These are phyloP conservation scores for Strigamia crassipes DNA, from an alignment of 2,888 invertebrate genomes.

Conservation along the genomic window DNA sequence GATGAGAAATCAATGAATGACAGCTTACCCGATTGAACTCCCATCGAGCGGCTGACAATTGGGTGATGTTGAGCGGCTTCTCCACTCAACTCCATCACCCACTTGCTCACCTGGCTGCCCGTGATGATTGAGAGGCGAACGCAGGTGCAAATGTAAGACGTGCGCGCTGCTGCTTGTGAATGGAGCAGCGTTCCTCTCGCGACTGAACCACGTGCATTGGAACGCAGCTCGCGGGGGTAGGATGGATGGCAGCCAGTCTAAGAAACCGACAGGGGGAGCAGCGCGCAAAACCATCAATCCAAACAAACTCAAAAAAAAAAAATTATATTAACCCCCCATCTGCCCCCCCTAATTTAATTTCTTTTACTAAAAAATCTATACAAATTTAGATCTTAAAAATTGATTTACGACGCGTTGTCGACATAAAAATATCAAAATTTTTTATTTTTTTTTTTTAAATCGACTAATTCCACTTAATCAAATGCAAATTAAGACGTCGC, in stretches of 20 bases:
- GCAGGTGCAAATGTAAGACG: background rate
- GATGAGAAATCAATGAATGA: background rate
- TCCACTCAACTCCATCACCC: conserved; percentile 33
- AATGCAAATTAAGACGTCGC: conserved; percentile 3
- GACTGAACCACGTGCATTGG: conserved; percentile 34
- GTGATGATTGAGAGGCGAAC: background rate
- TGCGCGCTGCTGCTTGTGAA: conserved; percentile 3
- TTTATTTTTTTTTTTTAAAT: too few relatives aligned
- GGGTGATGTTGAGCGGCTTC: background rate
- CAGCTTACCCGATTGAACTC: conserved; percentile 18
- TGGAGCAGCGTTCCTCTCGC: conserved; percentile 3
- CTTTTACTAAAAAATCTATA: too few relatives aligned
- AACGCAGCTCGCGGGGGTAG: conserved; percentile 24
- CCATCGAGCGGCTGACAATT: background rate
- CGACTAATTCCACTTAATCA: background rate
- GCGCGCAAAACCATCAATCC: too few relatives aligned
- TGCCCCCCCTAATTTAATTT: too few relatives aligned
- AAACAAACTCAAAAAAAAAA: too few relatives aligned
- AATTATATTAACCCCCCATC: too few relatives aligned
- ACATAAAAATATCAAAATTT: too few relatives aligned
- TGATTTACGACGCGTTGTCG: background rate
- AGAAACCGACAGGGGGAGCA: background rate
- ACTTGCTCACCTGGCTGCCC: conserved; percentile 26
- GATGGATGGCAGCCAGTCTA: background rate
- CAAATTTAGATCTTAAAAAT: too few relatives aligned